These are phyloP conservation scores for Halocaridina rubra DNA, from an alignment of 2,888 invertebrate genomes.

Conservation along the genomic window DNA sequence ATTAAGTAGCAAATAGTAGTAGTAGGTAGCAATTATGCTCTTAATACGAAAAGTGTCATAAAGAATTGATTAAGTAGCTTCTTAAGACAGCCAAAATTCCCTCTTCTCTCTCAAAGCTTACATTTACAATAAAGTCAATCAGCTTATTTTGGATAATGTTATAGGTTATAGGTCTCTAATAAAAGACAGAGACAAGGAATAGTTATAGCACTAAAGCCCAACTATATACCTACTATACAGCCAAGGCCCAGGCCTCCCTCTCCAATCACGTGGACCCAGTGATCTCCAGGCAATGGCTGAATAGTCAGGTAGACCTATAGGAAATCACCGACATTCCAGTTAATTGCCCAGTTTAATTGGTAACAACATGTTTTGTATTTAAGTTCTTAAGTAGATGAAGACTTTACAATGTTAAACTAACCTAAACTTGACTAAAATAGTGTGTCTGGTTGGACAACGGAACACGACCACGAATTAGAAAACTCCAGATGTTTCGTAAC, in stretches of 20 bases:
- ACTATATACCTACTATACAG: too few relatives aligned
- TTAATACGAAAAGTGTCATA: too few relatives aligned
- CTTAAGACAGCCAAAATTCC: conserved; percentile 26
- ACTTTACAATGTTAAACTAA: not conserved
- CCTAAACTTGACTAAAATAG: conserved; percentile 42
- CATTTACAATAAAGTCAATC: not conserved
- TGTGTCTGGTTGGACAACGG: conserved; percentile 36
- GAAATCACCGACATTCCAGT: too few relatives aligned
- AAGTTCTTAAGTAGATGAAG: not conserved
- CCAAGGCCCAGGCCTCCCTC: not conserved
- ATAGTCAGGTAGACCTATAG: too few relatives aligned
- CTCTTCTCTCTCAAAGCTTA: conserved; percentile 15
- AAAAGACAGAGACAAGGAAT: too few relatives aligned
- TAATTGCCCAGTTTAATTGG: too few relatives aligned
- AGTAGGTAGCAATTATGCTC: too few relatives aligned
- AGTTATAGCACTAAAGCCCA: too few relatives aligned
- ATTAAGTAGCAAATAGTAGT: too few relatives aligned
- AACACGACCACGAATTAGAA: conserved; percentile 35
- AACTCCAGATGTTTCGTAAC: conserved; percentile 34
- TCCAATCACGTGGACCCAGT: too few relatives aligned
- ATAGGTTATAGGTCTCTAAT: not conserved
- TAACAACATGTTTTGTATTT: not conserved
- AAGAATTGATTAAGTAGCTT: too few relatives aligned
- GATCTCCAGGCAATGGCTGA: too few relatives aligned
- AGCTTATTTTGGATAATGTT: not conserved